A percentile compares a stretch with the other conserved stretches of the same genome.
These are phyloP conservation scores for Rhogogaster chlorosoma DNA, from an alignment of 2,888 invertebrate genomes.

Conservation along the genomic window DNA sequence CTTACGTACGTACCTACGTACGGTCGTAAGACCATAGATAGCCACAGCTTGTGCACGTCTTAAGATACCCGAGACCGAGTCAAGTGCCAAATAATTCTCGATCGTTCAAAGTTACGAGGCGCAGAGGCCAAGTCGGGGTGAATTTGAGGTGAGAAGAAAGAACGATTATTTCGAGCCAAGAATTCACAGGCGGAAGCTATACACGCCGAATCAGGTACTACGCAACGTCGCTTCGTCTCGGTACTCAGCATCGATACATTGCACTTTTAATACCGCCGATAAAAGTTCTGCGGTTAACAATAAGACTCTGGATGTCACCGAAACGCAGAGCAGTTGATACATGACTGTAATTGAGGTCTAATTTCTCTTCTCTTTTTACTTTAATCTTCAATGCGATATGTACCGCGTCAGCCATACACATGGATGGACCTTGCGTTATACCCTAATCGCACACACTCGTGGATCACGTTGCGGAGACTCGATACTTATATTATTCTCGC, in stretches of 20 bases:
- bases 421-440: background rate
- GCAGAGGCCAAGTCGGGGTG: constrained; percentile 36
- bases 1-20: constrained; percentile 21
- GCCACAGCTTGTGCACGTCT: constrained; percentile 41
- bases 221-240: background rate
- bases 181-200: constrained; percentile 13
- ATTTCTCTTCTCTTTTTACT: background rate
- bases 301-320: background rate
- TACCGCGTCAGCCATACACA: background rate
- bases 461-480: constrained; percentile 36
- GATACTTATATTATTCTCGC: constrained; percentile 46
- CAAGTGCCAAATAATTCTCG: constrained; percentile 49
- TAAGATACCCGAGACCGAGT: constrained; percentile 41
- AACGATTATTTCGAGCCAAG: constrained; percentile 47
- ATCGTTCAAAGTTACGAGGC: constrained; percentile 49
- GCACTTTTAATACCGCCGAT: background rate
- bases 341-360: background rate
- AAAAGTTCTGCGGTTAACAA: background rate
- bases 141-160: constrained; percentile 46
- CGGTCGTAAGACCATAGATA: constrained; percentile 26
- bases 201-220: constrained; percentile 35
- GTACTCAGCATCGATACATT: background rate
- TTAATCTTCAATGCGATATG: background rate
- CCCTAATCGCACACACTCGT: constrained; percentile 8
- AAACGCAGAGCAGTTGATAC: background rate